Percentiles rank a stretch among this genome's conserved stretches.
These are phyloP conservation scores for Oithona nana DNA, from an alignment of 2,888 invertebrate species.

Conservation along the genomic window DNA sequence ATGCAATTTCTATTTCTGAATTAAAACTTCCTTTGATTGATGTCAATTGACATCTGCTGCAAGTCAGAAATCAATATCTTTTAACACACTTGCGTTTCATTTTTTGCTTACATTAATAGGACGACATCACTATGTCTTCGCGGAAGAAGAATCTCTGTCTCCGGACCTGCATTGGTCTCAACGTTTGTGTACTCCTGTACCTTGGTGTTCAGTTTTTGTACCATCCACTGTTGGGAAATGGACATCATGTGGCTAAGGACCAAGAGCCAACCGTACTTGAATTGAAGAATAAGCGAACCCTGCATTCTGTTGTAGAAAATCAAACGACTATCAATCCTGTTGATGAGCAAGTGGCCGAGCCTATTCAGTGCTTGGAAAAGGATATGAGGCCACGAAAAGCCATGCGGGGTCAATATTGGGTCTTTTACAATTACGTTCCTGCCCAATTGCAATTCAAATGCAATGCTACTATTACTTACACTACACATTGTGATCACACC, in stretches of 20 bases:
- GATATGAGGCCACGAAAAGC: neutral
- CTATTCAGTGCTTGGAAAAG: neutral
- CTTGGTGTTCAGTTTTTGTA: neutral
- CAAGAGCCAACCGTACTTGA: no score
- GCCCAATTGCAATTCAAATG: conserved; percentile 40
- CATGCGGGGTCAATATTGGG: conserved; percentile 57
- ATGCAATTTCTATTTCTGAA: no score
- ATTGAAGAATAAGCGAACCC: no score
- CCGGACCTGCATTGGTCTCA: neutral
- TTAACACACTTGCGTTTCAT: no score
- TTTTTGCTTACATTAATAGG: no score
- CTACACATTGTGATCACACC: conserved; percentile 80
- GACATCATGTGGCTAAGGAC: no score
- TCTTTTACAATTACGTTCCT: conserved; percentile 58
- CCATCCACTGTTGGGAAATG: neutral
- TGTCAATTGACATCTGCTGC: no score
- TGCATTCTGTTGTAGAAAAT: neutral
- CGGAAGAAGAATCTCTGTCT: neutral
- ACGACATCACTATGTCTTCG: no score
- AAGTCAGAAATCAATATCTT: no score
- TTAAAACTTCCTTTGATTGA: no score
- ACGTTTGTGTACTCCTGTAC: neutral
- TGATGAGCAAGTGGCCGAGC: neutral
- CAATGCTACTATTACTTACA: conserved; percentile 70
- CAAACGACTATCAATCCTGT: neutral